Evolutionary conservation across 2,113 vertebrate genomes (phyloP).

Genomic region (Pomatorhinus ruficollis): DNA sequence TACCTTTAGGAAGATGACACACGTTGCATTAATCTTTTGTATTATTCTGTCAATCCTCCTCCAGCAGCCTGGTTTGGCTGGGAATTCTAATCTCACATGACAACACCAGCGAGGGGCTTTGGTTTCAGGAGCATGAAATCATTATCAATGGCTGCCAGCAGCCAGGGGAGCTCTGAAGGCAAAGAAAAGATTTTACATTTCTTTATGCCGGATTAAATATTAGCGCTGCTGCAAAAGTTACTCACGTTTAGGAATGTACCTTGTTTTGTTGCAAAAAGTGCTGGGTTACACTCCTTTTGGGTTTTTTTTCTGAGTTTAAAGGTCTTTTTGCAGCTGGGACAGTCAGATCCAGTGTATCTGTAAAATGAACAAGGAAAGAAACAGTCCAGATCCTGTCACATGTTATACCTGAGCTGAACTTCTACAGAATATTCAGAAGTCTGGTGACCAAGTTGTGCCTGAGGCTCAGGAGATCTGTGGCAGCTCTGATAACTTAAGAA

Average conservation of each 20-base stretch:
- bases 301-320: neutral
- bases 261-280: neutral
- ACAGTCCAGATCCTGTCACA: neutral
- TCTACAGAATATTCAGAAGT: neutral
- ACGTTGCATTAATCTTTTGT: slow-evolving; percentile 61
- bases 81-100: slow-evolving; percentile 74
- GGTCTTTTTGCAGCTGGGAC: neutral
- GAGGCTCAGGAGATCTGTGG: neutral
- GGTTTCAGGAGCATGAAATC: slow-evolving; percentile 79
- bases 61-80: slow-evolving; percentile 55
- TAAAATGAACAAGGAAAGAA: neutral
- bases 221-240: neutral
- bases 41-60: slow-evolving; percentile 59
- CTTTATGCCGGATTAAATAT: slow-evolving; percentile 50
- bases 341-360: neutral
- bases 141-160: slow-evolving; percentile 77
- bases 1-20: slow-evolving; percentile 48
- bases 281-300: neutral
- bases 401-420: neutral
- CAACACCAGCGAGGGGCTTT: slow-evolving; percentile 72
- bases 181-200: slow-evolving; percentile 30
- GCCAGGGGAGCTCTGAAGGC: slow-evolving; percentile 41
- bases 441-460: neutral
- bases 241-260: neutral
- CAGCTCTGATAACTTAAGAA: neutral